Conservation (phyloP, 2,888 invertebrate genomes). For the Artemia sinica region DNA sequence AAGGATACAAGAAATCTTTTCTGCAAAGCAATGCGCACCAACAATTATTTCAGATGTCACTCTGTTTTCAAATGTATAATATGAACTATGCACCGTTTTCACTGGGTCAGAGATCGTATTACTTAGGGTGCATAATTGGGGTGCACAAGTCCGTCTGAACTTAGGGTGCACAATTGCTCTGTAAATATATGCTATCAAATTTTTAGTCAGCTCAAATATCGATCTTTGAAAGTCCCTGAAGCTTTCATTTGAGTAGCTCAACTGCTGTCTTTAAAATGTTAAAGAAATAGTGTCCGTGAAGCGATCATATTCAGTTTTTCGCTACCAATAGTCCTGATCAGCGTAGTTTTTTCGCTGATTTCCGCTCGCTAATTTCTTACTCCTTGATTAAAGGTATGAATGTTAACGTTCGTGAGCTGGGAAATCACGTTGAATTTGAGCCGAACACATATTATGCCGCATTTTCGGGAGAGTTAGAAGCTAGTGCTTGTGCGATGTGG, state of each 20-base stretch:
- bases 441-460: conserved; percentile 94
- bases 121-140: neutral
- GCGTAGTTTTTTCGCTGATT: neutral
- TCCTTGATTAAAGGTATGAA: conserved; percentile 59
- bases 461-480: conserved; percentile 90
- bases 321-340: neutral
- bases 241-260: neutral
- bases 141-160: too few species aligned
- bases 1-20: too few species aligned
- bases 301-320: neutral
- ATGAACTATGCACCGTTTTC: too few species aligned
- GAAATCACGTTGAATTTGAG: conserved; percentile 86
- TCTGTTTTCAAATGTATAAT: too few species aligned
- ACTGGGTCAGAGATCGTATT: too few species aligned
- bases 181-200: neutral
- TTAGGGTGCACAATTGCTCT: neutral
- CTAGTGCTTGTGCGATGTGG: conserved; percentile 96
- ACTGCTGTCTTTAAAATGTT: neutral
- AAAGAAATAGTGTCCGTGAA: neutral
- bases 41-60: too few species aligned
- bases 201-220: neutral
- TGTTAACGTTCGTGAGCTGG: conserved; percentile 74
- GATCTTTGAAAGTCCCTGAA: neutral
- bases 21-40: too few species aligned
- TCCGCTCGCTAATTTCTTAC: neutral